These are phyloP conservation scores for Syngnathoides biaculeatus DNA, from an alignment of 2,113 vertebrate species.

Conservation along the genomic window DNA sequence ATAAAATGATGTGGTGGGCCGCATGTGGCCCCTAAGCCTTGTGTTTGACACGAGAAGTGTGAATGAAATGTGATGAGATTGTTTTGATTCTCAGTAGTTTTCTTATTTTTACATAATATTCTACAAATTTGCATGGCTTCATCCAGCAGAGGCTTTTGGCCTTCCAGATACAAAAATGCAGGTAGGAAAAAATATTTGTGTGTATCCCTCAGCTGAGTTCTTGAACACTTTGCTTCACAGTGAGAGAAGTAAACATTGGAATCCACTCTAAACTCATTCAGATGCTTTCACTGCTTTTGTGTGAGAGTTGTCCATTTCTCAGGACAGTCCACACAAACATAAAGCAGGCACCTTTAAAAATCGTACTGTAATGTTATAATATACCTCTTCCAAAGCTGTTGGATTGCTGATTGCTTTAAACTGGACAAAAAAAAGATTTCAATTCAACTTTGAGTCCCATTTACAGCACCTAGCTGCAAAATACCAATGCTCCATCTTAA, in stretches of 20 bases:
- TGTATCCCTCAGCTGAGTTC: not conserved
- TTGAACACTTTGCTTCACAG: too few species aligned
- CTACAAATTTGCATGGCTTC: not conserved
- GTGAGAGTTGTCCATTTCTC: not conserved
- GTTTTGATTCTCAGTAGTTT: constrained; percentile 19
- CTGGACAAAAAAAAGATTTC: not conserved
- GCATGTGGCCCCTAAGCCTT: too few species aligned
- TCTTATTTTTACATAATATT: not conserved
- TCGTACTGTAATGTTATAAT: not conserved
- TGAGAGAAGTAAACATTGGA: not conserved
- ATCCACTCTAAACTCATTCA: not conserved
- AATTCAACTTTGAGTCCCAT: not conserved
- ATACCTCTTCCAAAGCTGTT: not conserved
- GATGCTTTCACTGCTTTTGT: not conserved
- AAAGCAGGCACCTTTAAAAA: not conserved
- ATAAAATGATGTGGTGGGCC: too few species aligned
- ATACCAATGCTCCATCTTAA: not conserved
- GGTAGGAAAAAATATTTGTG: not conserved
- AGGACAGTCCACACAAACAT: not conserved
- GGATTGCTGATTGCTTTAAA: not conserved
- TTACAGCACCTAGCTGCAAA: not conserved
- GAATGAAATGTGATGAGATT: not conserved
- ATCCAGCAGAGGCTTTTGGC: not conserved
- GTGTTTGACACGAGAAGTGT: too few species aligned
- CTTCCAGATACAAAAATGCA: not conserved